Evolutionary conservation across 2,888 invertebrate genomes (phyloP), one percentile per base, ranked within the genome.

Genomic region (Folsomia candida): DNA sequence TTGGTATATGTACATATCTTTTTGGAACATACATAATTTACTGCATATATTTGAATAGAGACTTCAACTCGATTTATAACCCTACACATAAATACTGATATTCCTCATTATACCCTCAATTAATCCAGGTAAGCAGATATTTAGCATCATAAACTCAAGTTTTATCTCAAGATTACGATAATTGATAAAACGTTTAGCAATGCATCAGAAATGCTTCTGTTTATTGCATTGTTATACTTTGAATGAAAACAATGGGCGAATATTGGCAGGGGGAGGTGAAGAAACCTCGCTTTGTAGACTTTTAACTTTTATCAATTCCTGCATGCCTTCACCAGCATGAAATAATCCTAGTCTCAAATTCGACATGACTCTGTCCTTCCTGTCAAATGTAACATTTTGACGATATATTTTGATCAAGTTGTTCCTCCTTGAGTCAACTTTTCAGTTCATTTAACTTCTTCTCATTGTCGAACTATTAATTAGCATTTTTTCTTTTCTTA

Each of bases 381-480:
- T 54, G 54, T 54, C 54, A 20, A 54, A 54, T 22, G 22, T 54
- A 54, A 54, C 54, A 54, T 54, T 54, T 54, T 54, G 54, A 54
- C 54, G 54, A 54, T 54, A 54, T 20, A 54, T 54, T 54, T 54
- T 18, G 11, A 54, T 54, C 54, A 54, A 54, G 20, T 54, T 54
- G 54, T 54, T 54, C 54, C n/a, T n/a, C n/a, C 54, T 54, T 54
- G 54, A 54, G 22, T 54, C 22, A 54, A 54, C 20, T 54, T 54
- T 54, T 54, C 54, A 54, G 54, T 54, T 54, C 54, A 54, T 54
- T 54, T 54, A 54, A 54, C 54, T 54, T 54, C 54, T 54, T 54
- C n/a, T 6, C 54, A 54, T 54, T 54, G 54, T 54, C 54, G 54
- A 54, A 14, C 54, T 54, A 54, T 20, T 54, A 54, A 54, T 54